Conservation (phyloP, 2,797 vertebrate species). For the Sebastes steindachneri region DNA sequence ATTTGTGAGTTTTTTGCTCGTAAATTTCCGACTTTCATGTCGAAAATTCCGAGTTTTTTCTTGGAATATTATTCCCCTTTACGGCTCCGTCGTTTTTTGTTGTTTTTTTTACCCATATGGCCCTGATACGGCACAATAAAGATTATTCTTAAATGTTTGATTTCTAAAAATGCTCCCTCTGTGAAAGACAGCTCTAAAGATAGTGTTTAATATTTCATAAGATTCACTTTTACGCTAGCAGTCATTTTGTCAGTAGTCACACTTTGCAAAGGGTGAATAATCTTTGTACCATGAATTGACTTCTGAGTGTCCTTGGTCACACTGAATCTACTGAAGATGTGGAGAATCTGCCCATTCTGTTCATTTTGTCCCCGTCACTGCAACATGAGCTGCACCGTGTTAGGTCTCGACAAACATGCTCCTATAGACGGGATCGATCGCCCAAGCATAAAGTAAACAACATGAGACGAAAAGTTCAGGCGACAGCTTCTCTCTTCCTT, state of each 20-base stretch:
- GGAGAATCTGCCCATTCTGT: background rate
- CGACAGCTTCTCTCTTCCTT: background rate
- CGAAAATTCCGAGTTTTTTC: too few relatives aligned
- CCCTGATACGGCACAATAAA: too few relatives aligned
- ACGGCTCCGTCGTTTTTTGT: too few relatives aligned
- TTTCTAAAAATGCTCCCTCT: background rate
- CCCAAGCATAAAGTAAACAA: slow-evolving; percentile 22
- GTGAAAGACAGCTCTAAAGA: background rate
- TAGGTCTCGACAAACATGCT: background rate
- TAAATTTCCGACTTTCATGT: too few relatives aligned
- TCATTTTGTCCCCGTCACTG: background rate
- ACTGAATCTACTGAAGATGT: background rate
- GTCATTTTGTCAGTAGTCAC: background rate
- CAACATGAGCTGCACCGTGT: background rate
- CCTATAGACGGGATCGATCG: background rate
- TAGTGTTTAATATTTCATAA: background rate
- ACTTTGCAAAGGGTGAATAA: background rate
- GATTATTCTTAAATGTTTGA: background rate
- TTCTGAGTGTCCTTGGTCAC: background rate
- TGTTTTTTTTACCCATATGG: too few relatives aligned
- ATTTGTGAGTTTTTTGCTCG: too few relatives aligned
- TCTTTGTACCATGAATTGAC: background rate
- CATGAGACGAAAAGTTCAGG: background rate
- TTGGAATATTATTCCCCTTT: too few relatives aligned
- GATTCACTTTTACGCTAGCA: background rate